These are phyloP conservation scores for Ailurus styani DNA, from an alignment of 2,113 vertebrate genomes.

Conservation along the genomic window DNA sequence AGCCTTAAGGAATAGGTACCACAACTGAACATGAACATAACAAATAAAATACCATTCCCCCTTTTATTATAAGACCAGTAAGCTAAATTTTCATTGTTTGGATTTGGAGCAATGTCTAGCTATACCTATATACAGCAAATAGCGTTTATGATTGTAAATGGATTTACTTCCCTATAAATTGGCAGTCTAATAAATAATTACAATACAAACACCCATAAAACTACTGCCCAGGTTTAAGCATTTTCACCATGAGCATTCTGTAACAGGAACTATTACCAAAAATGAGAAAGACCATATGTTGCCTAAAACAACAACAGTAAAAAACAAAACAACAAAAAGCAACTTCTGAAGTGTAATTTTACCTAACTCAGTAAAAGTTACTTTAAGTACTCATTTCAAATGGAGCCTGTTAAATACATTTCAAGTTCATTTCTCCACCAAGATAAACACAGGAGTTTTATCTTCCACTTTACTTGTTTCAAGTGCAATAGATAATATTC, in stretches of 20 bases:
- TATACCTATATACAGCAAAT: background rate
- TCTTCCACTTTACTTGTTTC: background rate
- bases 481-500: background rate
- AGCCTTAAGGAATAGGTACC: background rate
- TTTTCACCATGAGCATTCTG: background rate
- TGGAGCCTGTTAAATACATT: background rate
- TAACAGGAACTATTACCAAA: background rate
- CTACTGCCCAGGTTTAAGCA: background rate
- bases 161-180: background rate
- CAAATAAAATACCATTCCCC: slow-evolving; percentile 1
- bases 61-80: background rate
- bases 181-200: background rate
- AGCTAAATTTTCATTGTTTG: background rate
- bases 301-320: background rate
- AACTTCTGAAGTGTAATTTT: background rate
- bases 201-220: background rate
- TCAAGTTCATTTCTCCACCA: background rate
- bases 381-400: slow-evolving; percentile 22
- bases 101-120: background rate
- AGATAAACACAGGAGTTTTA: background rate
- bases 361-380: background rate
- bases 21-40: background rate
- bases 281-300: background rate
- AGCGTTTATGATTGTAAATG: background rate
- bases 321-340: background rate